phyloP scores from a whole-genome alignment of 2,797 vertebrate genomes.

The Crocidura indochinensis region DNA sequence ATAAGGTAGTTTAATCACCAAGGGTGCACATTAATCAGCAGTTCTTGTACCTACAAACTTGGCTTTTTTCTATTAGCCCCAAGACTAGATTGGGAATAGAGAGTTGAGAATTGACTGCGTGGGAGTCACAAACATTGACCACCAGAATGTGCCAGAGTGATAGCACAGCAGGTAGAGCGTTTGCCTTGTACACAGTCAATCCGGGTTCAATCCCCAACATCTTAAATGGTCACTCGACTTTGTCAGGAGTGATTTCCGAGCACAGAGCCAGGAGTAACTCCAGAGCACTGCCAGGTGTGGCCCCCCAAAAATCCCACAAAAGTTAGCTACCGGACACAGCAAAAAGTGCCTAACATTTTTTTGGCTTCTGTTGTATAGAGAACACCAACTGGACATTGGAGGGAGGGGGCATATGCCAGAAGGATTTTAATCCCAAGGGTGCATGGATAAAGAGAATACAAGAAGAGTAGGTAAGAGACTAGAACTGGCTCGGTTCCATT shows the following conservation, averaged over 20 bases:
- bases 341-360: neutral
- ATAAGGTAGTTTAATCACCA: constrained; percentile 60
- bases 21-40: constrained; percentile 63
- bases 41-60: constrained; percentile 53
- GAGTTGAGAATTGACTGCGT: neutral
- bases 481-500: neutral
- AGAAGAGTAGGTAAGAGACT: neutral
- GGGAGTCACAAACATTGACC: neutral
- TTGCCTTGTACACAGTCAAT: too few species aligned
- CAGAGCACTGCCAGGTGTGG: too few species aligned
- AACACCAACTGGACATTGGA: neutral
- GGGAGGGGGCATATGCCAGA: neutral
- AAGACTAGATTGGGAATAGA: neutral
- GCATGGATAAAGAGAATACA: neutral
- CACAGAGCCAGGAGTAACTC: too few species aligned
- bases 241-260: too few species aligned
- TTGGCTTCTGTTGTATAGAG: neutral
- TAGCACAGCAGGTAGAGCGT: too few species aligned
- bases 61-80: constrained; percentile 39
- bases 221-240: too few species aligned
- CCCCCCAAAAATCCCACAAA: neutral
- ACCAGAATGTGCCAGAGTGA: neutral
- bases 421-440: neutral
- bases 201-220: too few species aligned
- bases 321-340: neutral